Evolutionary conservation across 2,113 vertebrate species (phyloP).

Genomic region (Oncorhynchus kisutch): DNA sequence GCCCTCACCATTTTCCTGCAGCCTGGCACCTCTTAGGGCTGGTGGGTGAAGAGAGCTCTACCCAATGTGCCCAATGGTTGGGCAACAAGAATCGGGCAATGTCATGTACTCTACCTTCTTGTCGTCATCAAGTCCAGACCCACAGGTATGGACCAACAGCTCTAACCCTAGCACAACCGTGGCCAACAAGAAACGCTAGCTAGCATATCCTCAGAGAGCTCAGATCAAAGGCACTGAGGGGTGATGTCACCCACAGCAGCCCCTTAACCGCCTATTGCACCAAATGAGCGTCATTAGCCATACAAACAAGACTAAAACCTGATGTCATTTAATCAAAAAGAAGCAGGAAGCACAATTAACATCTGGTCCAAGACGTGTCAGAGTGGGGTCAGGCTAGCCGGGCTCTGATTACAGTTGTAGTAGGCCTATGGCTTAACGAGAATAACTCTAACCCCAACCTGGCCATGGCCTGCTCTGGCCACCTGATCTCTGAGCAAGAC

Average conservation of each 20-base stretch:
- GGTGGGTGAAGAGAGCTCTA: neutral
- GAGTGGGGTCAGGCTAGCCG: slow-evolving; percentile 46
- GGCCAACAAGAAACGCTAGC: slow-evolving; percentile 2
- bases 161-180: neutral
- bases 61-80: neutral
- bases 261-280: slow-evolving; percentile 60
- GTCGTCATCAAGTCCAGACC: neutral
- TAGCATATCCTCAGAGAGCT: slow-evolving; percentile 27
- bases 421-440: slow-evolving; percentile 55
- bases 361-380: slow-evolving; percentile 63
- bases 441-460: slow-evolving; percentile 42
- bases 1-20: slow-evolving; percentile 26
- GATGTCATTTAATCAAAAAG: slow-evolving; percentile 67
- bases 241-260: slow-evolving; percentile 68
- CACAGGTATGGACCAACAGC: slow-evolving; percentile 47
- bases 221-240: slow-evolving; percentile 55
- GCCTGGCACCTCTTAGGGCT: slow-evolving; percentile 1
- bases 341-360: slow-evolving; percentile 74
- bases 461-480: slow-evolving; percentile 29
- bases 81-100: neutral
- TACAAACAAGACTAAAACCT: slow-evolving; percentile 64
- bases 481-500: slow-evolving; percentile 62
- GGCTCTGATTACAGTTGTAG: slow-evolving; percentile 52
- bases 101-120: neutral
- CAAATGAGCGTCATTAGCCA: slow-evolving; percentile 69